These are phyloP conservation scores for Hemibagrus guttatus DNA, from an alignment of 2,797 vertebrate species.

Conservation along the genomic window DNA sequence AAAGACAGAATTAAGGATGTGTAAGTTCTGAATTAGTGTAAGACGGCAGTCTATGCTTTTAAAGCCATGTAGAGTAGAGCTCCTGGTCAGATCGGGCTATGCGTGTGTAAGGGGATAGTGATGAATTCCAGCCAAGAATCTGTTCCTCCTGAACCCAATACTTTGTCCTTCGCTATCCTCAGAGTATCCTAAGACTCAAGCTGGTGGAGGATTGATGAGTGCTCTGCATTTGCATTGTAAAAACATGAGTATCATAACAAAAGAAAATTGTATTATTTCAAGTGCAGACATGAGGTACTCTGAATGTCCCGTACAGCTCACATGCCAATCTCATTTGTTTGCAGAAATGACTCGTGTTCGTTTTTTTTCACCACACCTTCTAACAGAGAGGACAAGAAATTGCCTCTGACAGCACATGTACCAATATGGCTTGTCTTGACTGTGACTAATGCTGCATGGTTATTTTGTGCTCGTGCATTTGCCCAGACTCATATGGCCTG, in stretches of 20 bases:
- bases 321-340: not conserved
- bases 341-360: not conserved
- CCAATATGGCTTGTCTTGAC: constrained; percentile 29
- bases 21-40: not conserved
- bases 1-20: constrained; percentile 3
- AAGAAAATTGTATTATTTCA: not conserved
- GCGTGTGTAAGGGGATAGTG: constrained; percentile 23
- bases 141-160: not conserved
- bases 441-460: constrained; percentile 26
- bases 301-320: not conserved
- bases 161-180: constrained; percentile 4
- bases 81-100: not conserved
- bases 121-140: constrained; percentile 32
- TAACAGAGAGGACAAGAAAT: not conserved
- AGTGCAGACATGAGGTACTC: not conserved
- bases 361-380: not conserved
- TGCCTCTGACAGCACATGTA: constrained; percentile 36
- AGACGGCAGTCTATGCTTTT: not conserved
- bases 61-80: constrained; percentile 7
- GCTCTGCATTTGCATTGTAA: not conserved
- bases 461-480: not conserved
- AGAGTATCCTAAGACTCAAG: not conserved
- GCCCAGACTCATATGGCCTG: constrained; percentile 22
- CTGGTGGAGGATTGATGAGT: not conserved
- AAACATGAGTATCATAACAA: not conserved